Conservation (phyloP, 2,888 invertebrate genomes). For the Melikaiella ostensackeni region DNA sequence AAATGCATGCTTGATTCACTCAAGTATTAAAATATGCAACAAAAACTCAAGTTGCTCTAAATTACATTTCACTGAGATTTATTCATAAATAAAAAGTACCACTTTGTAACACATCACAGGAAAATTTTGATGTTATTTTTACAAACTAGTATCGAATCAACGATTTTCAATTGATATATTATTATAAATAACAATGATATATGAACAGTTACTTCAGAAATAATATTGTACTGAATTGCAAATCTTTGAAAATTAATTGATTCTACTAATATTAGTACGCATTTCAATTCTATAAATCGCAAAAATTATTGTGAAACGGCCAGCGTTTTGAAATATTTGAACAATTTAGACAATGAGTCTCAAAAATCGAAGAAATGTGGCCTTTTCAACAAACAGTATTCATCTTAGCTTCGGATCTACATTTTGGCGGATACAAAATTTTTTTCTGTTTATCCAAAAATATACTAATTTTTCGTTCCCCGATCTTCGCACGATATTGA, state of each 20-base stretch:
- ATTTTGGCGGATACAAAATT: not conserved
- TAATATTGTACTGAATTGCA: no score
- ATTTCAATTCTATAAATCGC: not conserved
- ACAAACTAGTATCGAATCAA: no score
- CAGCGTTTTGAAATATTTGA: not conserved
- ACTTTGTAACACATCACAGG: not conserved
- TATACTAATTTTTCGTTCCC: not conserved
- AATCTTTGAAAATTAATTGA: no score
- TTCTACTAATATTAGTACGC: no score
- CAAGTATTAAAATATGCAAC: not conserved
- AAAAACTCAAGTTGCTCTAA: not conserved
- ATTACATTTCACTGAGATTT: not conserved
- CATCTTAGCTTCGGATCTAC: not conserved
- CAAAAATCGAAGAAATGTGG: no score
- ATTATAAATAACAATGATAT: no score
- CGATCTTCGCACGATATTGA: not conserved
- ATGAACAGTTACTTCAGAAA: no score
- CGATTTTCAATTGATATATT: no score
- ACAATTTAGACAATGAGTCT: not conserved
- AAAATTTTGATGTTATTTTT: no score
- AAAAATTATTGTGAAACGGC: not conserved
- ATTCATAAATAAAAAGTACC: conserved; percentile 1
- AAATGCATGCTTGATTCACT: not conserved
- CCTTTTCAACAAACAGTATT: not conserved
- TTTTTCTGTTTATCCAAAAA: not conserved